These are phyloP conservation scores for Tryphoninae sp. DNA, from an alignment of 2,888 invertebrate genomes.

Conservation along the genomic window DNA sequence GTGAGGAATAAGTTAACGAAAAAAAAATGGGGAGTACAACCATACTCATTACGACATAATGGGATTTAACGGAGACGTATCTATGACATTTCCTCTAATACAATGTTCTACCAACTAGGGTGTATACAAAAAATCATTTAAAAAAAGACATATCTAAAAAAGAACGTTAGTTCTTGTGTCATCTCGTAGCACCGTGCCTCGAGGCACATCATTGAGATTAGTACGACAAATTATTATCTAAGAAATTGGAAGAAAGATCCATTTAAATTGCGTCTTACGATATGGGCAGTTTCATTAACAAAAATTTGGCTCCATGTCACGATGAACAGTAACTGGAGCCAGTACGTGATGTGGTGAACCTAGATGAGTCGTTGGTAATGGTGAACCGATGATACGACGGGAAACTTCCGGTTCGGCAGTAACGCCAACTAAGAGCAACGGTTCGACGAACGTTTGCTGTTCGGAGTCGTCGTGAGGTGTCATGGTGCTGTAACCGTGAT, in stretches of 20 bases:
- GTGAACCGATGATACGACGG: conserved; percentile 78
- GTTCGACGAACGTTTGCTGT: conserved; percentile 88
- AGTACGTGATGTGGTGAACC: conserved; percentile 86
- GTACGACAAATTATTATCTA: conserved; percentile 34
- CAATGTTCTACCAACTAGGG: conserved; percentile 5
- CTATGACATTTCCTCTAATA: conserved; percentile 16
- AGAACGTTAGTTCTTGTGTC: neutral
- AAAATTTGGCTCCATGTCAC: conserved; percentile 91
- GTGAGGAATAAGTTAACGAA: conserved; percentile 56
- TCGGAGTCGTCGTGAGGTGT: conserved; percentile 95
- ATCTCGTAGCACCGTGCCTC: conserved; percentile 61
- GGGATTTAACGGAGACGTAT: conserved; percentile 20
- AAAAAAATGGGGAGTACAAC: neutral
- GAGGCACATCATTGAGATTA: conserved; percentile 43
- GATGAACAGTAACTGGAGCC: conserved; percentile 95
- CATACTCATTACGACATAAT: conserved; percentile 26
- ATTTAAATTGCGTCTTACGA: neutral
- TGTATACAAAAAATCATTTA: conserved; percentile 11
- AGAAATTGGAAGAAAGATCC: neutral
- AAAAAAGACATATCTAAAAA: neutral
- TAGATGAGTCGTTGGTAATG: conserved; percentile 83
- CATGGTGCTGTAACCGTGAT: conserved; percentile 97
- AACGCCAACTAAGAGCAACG: conserved; percentile 75
- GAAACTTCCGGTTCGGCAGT: conserved; percentile 70
- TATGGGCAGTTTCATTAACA: conserved; percentile 69